Base-by-base conservation (phyloP, 1,140 invertebrate species). In the Phymastichus coffea region DNA sequence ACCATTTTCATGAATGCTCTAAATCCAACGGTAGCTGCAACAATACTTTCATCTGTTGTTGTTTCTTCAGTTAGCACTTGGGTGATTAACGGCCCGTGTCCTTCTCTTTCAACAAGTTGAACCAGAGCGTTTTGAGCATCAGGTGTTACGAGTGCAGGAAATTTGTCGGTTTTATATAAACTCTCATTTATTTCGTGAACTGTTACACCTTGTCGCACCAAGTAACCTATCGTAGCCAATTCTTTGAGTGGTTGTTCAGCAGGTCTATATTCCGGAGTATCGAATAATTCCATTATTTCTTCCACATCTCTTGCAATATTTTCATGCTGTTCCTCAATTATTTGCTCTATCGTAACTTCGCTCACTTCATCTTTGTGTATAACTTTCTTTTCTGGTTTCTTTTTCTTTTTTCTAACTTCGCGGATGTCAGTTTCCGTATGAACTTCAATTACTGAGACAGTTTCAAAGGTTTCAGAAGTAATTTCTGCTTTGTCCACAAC, bases 1-100 rank as follows among this genome's bases (percentile, higher is more conserved):
- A 93, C 85, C 89, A 93, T 92, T 68, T 85, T 87, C 79, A 93
- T 88, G 67, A 93, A 91, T 6, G 91, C 90, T 66, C 86, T 85
- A 72, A 93, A 92, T 8, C 90, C 91, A 52, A 90, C 87, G 53
- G 88, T 90, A 1, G 88, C 84, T 14, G 88, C 89, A 28, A 90
- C 81, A 15, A 86, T 77, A 47, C 86, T 87, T 73, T 92, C 89
- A 65, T 90, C 88, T 26, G 87, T 85, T 10, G 83, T 84, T 3
- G 87, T 86, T 73, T 91, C 89, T 78, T 91, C 88, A 0, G 88
- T 87, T 14, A 93, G 80, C 19, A 92, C 88, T 75, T 92, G 87
- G 0, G 88, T 87, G 48, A 93, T 90, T 6, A 93, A 74, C 1
- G 89, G 83, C 8, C 88, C 88, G 68, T 91, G 85, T 2, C 91